phyloP scores from a whole-genome alignment of 1,140 invertebrate species.

The Schmidtea mediterranea region DNA sequence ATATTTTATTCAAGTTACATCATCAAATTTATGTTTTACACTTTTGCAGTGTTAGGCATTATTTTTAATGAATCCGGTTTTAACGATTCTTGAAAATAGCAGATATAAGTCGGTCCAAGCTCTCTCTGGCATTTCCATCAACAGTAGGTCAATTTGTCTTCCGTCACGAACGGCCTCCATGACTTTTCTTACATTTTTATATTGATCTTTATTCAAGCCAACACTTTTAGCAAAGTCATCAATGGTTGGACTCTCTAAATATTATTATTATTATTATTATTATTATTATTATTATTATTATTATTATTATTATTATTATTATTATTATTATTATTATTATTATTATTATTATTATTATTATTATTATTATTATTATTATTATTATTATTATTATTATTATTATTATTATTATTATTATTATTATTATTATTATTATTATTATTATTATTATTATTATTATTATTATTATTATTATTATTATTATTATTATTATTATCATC shows the following conservation, averaged over 20 bases:
- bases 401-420: too few species aligned
- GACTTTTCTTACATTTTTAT: slow-evolving; percentile 13
- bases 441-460: not conserved
- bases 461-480: not conserved
- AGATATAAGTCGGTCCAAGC: slow-evolving; percentile 18
- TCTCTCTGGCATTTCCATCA: slow-evolving; percentile 17
- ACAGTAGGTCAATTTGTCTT: slow-evolving; percentile 15
- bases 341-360: not conserved
- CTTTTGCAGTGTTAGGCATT: too few species aligned
- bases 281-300: not conserved
- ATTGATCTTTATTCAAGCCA: slow-evolving; percentile 12
- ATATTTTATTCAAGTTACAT: too few species aligned
- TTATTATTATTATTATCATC: too few species aligned
- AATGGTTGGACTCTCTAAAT: slow-evolving; percentile 16
- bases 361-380: not conserved
- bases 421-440: too few species aligned
- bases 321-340: too few species aligned
- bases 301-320: too few species aligned
- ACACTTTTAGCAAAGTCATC: slow-evolving; percentile 14
- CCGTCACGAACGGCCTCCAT: slow-evolving; percentile 14
- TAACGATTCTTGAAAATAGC: slow-evolving; percentile 14
- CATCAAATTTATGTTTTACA: too few species aligned
- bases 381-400: not conserved
- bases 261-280: slow-evolving; percentile 1
- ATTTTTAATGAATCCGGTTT: slow-evolving; percentile 13